phyloP scores from a whole-genome alignment of 2,797 vertebrate genomes.

The Morus bassanus region DNA sequence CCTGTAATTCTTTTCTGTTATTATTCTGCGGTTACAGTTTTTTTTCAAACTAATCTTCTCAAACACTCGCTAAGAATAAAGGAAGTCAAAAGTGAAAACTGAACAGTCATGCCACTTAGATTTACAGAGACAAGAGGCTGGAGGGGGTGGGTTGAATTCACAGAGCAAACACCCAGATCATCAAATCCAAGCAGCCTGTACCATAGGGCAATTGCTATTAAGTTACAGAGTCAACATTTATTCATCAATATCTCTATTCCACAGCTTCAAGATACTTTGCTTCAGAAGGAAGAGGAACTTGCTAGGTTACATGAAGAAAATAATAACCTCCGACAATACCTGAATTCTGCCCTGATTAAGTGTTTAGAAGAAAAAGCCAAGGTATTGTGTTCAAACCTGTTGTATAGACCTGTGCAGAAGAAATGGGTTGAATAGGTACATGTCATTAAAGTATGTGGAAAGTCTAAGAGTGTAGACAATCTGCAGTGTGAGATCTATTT shows the following conservation, averaged over 20 bases:
- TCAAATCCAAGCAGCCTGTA: constrained; percentile 44
- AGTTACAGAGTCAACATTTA: constrained; percentile 74
- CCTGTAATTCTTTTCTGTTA: constrained; percentile 27
- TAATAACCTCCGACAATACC: constrained; percentile 87
- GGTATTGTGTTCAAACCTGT: constrained; percentile 75
- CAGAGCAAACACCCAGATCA: constrained; percentile 63
- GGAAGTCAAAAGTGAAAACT: constrained; percentile 57
- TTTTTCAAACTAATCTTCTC: constrained; percentile 52
- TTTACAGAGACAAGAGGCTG: constrained; percentile 37
- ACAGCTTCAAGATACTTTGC: constrained; percentile 91
- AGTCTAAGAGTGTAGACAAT: background rate
- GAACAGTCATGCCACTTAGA: constrained; percentile 51
- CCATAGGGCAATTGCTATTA: constrained; percentile 45
- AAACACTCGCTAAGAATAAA: constrained; percentile 46
- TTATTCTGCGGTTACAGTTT: background rate
- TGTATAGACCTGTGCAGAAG: background rate
- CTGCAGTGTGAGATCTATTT: background rate
- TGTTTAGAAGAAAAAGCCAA: constrained; percentile 87
- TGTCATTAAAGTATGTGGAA: background rate
- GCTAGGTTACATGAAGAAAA: constrained; percentile 91
- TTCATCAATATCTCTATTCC: constrained; percentile 60
- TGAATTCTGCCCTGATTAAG: constrained; percentile 88
- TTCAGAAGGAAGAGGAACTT: constrained; percentile 94
- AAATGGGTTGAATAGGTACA: background rate
- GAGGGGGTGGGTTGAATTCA: constrained; percentile 27